Evolutionary conservation across 1,140 invertebrate genomes (phyloP).

Genomic region (Copidosoma floridanum): DNA sequence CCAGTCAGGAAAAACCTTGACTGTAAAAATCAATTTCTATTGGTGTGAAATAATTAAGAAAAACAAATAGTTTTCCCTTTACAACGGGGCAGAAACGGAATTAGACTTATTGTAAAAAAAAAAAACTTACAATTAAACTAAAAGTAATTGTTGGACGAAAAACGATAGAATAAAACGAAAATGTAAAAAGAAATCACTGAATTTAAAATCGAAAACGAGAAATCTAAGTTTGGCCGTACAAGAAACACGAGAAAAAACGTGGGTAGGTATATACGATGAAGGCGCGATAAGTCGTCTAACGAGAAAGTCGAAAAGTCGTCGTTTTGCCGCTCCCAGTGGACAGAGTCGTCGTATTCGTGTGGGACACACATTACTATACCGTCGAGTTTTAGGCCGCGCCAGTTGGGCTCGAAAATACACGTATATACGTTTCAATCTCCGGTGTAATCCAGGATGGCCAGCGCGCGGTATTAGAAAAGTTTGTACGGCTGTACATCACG

Average conservation of each 20-base stretch:
- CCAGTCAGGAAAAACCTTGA: no score
- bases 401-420: constrained; percentile 44
- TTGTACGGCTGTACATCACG: constrained; percentile 49
- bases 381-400: neutral
- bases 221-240: neutral
- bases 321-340: neutral
- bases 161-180: no score
- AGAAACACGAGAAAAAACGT: constrained; percentile 8
- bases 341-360: no score
- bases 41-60: no score
- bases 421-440: constrained; percentile 52
- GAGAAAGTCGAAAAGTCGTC: constrained; percentile 33
- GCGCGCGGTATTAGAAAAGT: constrained; percentile 54
- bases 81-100: no score
- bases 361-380: neutral
- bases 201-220: neutral
- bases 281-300: constrained; percentile 22
- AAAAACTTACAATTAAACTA: no score
- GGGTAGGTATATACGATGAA: no score
- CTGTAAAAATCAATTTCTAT: no score
- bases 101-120: no score
- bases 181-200: neutral
- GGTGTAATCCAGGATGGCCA: constrained; percentile 46
- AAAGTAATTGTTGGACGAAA: no score
- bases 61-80: no score